A percentile compares a stretch with the other conserved stretches of the same genome.
Evolutionary conservation across 92 coral and sea anemone genomes (phyloP).

Genomic region (Siderastrea radians): DNA sequence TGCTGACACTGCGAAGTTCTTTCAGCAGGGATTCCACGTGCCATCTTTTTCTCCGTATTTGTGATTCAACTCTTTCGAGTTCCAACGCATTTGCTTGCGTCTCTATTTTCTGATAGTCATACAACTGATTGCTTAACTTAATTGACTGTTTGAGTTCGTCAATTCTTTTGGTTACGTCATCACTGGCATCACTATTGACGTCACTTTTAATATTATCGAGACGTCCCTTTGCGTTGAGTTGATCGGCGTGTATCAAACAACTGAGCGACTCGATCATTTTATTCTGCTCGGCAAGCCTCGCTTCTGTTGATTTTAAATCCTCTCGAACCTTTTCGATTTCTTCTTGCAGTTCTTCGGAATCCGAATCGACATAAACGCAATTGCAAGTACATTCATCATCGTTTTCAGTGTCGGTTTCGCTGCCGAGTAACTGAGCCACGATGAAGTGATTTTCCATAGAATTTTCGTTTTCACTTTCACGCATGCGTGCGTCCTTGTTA

Average conservation of each 20-base stretch:
- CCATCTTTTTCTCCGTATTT: slow-evolving; percentile 84
- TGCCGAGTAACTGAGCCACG: slow-evolving; percentile 29
- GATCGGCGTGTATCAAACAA: slow-evolving; percentile 11
- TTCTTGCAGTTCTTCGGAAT: slow-evolving; percentile 13
- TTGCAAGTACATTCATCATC: slow-evolving; percentile 1
- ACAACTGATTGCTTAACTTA: slow-evolving; percentile 72
- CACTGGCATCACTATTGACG: not conserved
- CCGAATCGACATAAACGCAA: slow-evolving; percentile 32
- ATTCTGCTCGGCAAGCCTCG: slow-evolving; percentile 56
- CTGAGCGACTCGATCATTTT: slow-evolving; percentile 52
- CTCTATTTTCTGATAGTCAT: slow-evolving; percentile 85
- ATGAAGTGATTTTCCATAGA: slow-evolving; percentile 4
- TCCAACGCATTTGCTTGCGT: slow-evolving; percentile 64
- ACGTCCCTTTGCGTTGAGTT: not conserved
- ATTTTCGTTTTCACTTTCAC: not conserved
- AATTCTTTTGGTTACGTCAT: slow-evolving; percentile 31
- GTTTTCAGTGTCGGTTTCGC: slow-evolving; percentile 37
- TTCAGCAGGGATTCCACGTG: slow-evolving; percentile 79
- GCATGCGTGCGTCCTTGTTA: slow-evolving; percentile 4
- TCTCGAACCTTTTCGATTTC: slow-evolving; percentile 30
- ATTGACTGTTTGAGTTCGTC: slow-evolving; percentile 63
- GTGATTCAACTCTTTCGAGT: slow-evolving; percentile 70
- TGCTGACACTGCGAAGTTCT: slow-evolving; percentile 49
- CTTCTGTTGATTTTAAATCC: slow-evolving; percentile 55
- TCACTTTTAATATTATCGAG: not conserved